A percentile compares a stretch with the other conserved stretches of the same genome.
phyloP scores from a whole-genome alignment of 2,888 invertebrate species.

The Buathra laborator region DNA sequence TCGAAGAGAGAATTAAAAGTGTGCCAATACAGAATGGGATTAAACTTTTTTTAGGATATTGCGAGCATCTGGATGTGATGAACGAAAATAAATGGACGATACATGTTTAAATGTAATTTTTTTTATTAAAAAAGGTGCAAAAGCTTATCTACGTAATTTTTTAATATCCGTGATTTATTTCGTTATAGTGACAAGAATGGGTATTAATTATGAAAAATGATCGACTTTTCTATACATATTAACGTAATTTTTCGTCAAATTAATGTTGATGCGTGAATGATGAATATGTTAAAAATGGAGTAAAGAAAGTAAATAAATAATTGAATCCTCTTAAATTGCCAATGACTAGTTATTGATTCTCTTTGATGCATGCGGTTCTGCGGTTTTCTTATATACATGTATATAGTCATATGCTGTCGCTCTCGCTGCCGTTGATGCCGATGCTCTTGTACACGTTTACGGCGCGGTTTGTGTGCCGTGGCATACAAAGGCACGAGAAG shows the following conservation, averaged over 20 bases:
- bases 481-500: constrained; percentile 11
- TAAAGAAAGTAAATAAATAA: too few relatives aligned
- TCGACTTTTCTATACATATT: too few relatives aligned
- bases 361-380: neutral
- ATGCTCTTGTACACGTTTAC: constrained; percentile 19
- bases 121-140: too few relatives aligned
- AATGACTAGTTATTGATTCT: neutral
- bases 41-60: neutral
- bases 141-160: too few relatives aligned
- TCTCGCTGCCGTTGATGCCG: constrained; percentile 7
- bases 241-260: too few relatives aligned
- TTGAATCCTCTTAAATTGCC: neutral
- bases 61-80: neutral
- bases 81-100: neutral
- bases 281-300: too few relatives aligned
- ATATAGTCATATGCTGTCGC: neutral
- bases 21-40: neutral
- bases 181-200: too few relatives aligned
- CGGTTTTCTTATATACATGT: neutral
- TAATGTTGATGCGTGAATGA: too few relatives aligned
- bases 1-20: neutral
- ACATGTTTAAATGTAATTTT: neutral
- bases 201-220: too few relatives aligned
- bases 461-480: constrained; percentile 9
- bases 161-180: too few relatives aligned